A percentile compares a stretch with the other conserved stretches of the same genome.
Conservation (phyloP, 2,888 invertebrate genomes). For the Lochmaea capreae region DNA sequence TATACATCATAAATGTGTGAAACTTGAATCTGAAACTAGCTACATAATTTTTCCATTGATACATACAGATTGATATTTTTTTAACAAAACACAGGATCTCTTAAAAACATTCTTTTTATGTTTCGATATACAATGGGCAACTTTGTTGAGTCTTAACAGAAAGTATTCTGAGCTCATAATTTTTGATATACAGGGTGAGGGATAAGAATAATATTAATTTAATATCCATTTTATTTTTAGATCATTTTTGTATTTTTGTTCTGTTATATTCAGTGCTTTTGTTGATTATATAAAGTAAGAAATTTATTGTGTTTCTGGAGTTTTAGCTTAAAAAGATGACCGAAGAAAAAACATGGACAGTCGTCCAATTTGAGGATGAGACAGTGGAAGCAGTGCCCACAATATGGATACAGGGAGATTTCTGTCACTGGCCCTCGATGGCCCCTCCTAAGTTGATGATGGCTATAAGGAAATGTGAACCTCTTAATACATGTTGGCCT, state of each 20-base stretch:
- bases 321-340: not conserved
- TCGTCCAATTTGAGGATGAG: not conserved
- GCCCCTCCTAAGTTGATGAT: not conserved
- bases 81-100: conserved; percentile 16
- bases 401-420: conserved; percentile 3
- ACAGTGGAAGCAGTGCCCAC: conserved; percentile 18
- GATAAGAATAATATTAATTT: conserved; percentile 7
- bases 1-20: not conserved
- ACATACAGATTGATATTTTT: conserved; percentile 23
- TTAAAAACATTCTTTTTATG: not conserved
- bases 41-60: not conserved
- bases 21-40: not conserved
- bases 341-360: not conserved
- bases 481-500: too few relatives aligned
- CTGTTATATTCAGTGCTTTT: too few relatives aligned
- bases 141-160: not conserved
- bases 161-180: not conserved
- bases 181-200: conserved; percentile 17
- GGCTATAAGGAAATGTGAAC: too few relatives aligned
- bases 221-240: not conserved
- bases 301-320: conserved; percentile 12
- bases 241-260: not conserved
- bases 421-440: not conserved
- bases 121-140: not conserved
- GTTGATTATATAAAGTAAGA: conserved; percentile 19